Base-by-base conservation (phyloP, 2,888 invertebrate species). In the Tipula lateralis region DNA sequence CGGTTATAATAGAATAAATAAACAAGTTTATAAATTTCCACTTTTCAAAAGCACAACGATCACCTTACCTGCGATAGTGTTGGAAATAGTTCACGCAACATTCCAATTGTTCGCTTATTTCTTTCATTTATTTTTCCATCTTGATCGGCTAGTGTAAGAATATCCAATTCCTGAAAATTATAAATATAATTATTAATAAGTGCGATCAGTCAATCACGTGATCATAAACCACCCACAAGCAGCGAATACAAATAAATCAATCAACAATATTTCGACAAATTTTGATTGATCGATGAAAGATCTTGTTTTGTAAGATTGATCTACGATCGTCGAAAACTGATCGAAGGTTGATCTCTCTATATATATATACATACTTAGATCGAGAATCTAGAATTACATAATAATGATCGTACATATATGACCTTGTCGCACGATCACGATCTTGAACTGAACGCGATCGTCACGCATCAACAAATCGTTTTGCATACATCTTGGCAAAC, bases 81-180 rank as follows among this genome's bases (percentile, higher is more conserved):
- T 50, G 95, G 95, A 91, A 95, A 95, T 85, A 95, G 91, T 88
- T 94, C 93, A 85, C 95, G 92, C 87, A 95, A 92, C 88, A 95
- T 92, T 87, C 95, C 95, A 88, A 95, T 94, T 87, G 95, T 95
- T 88, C 95, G 92, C 91, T 95, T 95, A 91, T 94, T 94, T 88
- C 95, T 92, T 87, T 94, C 93, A 88, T 93, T 92, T 86, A 93
- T 90, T 88, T 93, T 92, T 86, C 91, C 91, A 89, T 93, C 93
- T 86, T 93, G 92, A 87, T 93, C 93, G 86, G 92, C 93, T 87
- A 94, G 91, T 91, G 94, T 92, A 89, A 94, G 90, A 86, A 93
- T 93, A 87, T 94, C 92, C 86, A 94, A 91, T 90, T 93, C 94
- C 94, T 94, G 92, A 84, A 88, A 87, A 24, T 2, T n/a, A 66